A percentile compares a stretch with the other conserved stretches of the same genome.
Evolutionary conservation across 2,797 vertebrate genomes (phyloP).

Genomic region (Podarcis lilfordi): DNA sequence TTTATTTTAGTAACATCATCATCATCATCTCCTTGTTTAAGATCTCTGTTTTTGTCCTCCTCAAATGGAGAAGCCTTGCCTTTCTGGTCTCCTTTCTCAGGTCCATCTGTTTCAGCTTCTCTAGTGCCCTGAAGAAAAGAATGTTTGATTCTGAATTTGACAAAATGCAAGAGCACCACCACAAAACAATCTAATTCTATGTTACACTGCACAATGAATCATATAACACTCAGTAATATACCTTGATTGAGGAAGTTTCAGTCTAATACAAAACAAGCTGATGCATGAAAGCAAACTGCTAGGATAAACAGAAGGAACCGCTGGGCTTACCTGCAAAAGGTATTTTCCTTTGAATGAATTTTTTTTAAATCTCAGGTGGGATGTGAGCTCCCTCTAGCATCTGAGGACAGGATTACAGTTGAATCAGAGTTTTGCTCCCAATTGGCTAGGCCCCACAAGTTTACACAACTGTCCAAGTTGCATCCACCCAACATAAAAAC

Average conservation of each 20-base stretch:
- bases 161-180: slow-evolving; percentile 75
- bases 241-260: slow-evolving; percentile 66
- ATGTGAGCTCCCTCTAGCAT: no score
- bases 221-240: slow-evolving; percentile 65
- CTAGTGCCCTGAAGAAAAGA: slow-evolving; percentile 88
- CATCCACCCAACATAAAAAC: no score
- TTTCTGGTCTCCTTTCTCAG: slow-evolving; percentile 92
- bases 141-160: slow-evolving; percentile 79
- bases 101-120: slow-evolving; percentile 91
- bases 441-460: no score
- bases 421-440: no score
- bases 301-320: slow-evolving; percentile 73
- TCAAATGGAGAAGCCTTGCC: slow-evolving; percentile 95
- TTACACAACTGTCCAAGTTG: no score
- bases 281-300: slow-evolving; percentile 61
- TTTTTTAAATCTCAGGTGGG: no score
- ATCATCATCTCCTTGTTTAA: slow-evolving; percentile 90
- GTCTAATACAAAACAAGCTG: slow-evolving; percentile 69
- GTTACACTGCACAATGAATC: slow-evolving; percentile 68
- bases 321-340: background rate
- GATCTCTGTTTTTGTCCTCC: slow-evolving; percentile 94
- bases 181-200: slow-evolving; percentile 75
- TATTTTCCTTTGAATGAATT: background rate
- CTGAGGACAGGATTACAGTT: no score
- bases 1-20: slow-evolving; percentile 91